A percentile compares a stretch with the other conserved stretches of the same genome.
Evolutionary conservation across 2,888 invertebrate species (phyloP).

Genomic region (Ceraclea dissimilis): DNA sequence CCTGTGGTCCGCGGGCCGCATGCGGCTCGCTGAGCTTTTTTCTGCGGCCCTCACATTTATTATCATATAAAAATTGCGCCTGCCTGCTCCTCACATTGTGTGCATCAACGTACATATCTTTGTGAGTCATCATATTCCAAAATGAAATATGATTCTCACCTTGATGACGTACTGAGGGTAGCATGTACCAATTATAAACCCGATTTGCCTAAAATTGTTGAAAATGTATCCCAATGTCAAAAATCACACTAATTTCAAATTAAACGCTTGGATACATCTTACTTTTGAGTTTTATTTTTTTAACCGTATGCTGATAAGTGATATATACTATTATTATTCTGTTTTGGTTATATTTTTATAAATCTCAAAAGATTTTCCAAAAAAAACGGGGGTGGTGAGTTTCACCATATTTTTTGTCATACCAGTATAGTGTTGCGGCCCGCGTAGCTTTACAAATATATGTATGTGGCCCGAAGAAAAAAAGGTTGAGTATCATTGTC

Average conservation of each 20-base stretch:
- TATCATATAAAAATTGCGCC: background rate
- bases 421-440: too few species aligned
- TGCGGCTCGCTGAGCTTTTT: too few species aligned
- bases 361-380: background rate
- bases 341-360: background rate
- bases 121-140: background rate
- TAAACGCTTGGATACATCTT: background rate
- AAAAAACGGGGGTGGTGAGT: background rate
- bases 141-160: conserved; percentile 1
- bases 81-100: background rate
- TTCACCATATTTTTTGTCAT: too few species aligned
- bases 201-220: background rate
- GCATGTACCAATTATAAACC: background rate
- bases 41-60: too few species aligned
- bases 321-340: background rate
- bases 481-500: too few species aligned
- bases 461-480: too few species aligned
- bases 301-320: background rate
- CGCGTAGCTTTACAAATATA: too few species aligned
- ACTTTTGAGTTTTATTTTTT: background rate
- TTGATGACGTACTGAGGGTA: conserved; percentile 1
- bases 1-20: too few species aligned
- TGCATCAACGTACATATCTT: conserved; percentile 1
- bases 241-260: background rate
- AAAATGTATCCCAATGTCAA: background rate